phyloP scores from a whole-genome alignment of 2,888 invertebrate species.

The Chaitophorus viminalis region DNA sequence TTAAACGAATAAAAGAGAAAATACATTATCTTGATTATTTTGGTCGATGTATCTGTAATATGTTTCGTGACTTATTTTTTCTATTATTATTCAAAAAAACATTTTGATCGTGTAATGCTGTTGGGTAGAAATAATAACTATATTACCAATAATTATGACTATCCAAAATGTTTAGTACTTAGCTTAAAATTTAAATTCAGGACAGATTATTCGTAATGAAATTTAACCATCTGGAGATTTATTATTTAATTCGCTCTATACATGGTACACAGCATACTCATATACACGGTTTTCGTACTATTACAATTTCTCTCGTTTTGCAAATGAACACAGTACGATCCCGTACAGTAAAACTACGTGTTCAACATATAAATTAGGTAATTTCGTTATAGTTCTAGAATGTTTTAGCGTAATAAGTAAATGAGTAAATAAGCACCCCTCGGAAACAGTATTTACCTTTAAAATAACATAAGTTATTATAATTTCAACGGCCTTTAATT shows the following conservation, averaged over 20 bases:
- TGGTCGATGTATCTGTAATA: no score
- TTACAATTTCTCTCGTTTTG: background rate
- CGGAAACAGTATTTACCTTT: background rate
- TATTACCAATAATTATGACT: background rate
- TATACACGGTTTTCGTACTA: no score
- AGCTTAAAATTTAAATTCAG: background rate
- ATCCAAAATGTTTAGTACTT: background rate
- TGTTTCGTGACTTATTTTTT: no score
- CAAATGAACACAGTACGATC: background rate
- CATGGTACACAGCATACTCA: background rate
- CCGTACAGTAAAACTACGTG: background rate
- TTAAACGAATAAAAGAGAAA: no score
- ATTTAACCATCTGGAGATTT: background rate
- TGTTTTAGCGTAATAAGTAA: no score
- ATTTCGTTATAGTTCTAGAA: background rate
- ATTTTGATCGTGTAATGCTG: background rate
- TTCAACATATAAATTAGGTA: background rate
- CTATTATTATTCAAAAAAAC: no score
- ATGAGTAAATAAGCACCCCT: background rate
- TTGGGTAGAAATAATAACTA: background rate
- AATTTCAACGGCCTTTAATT: background rate
- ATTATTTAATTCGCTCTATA: background rate
- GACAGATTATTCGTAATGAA: background rate
- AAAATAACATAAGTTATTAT: background rate
- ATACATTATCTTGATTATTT: no score